A percentile compares a stretch with the other conserved stretches of the same genome.
These are phyloP conservation scores for Clinocottus analis DNA, from an alignment of 2,113 vertebrate genomes.

Conservation along the genomic window DNA sequence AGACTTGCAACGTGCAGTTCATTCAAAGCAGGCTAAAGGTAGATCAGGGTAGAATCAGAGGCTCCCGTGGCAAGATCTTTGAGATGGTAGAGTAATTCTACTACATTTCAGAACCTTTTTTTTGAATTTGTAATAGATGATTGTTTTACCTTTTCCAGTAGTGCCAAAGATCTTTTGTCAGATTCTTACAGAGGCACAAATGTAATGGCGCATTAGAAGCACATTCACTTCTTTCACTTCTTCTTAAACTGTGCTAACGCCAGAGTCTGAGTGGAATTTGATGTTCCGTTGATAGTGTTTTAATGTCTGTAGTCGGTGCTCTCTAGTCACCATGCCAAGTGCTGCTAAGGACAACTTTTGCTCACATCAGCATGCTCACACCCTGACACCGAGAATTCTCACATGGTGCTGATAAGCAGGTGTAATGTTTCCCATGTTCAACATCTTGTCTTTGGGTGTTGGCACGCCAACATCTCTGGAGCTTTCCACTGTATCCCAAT, in stretches of 20 bases:
- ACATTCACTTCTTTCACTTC: neutral
- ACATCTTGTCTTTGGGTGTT: neutral
- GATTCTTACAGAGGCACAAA: neutral
- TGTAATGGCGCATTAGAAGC: neutral
- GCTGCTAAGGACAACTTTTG: no score
- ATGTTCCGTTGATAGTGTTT: neutral
- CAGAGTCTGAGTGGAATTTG: neutral
- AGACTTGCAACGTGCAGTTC: constrained; percentile 39
- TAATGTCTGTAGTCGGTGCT: neutral
- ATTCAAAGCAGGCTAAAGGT: constrained; percentile 25
- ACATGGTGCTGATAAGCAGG: neutral
- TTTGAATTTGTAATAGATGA: neutral
- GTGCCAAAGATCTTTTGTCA: neutral
- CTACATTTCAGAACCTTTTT: neutral
- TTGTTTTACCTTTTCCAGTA: neutral
- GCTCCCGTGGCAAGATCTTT: neutral
- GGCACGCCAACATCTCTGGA: neutral
- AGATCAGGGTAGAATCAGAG: constrained; percentile 10
- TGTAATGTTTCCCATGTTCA: neutral
- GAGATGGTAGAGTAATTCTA: neutral
- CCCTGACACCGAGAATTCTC: neutral
- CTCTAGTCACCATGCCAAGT: neutral
- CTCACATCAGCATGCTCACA: neutral
- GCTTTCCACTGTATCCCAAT: neutral
- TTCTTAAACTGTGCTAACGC: neutral